Evolutionary conservation across 2,888 invertebrate species (phyloP).

Genomic region (Dusona sp.): DNA sequence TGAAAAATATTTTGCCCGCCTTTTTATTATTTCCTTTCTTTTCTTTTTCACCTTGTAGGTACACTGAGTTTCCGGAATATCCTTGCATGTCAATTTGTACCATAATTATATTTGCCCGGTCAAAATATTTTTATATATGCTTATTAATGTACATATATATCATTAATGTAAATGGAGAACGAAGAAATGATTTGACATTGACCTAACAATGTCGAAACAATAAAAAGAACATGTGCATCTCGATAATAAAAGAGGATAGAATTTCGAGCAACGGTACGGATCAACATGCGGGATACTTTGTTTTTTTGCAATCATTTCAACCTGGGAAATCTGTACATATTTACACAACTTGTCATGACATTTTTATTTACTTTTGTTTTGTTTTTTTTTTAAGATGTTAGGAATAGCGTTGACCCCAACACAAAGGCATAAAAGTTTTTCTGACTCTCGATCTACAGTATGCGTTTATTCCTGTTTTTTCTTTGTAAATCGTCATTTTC

Average conservation of each 20-base stretch:
- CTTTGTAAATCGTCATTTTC: not conserved
- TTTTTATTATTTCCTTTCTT: not conserved
- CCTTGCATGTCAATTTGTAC: constrained; percentile 17
- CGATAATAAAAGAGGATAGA: constrained; percentile 23
- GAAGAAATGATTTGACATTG: constrained; percentile 15
- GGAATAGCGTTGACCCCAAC: constrained; percentile 62
- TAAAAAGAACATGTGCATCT: constrained; percentile 8
- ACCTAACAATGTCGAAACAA: constrained; percentile 15
- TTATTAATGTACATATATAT: not conserved
- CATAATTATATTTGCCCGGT: not conserved
- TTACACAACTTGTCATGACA: constrained; percentile 72
- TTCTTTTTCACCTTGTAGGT: not conserved
- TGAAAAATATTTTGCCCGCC: not conserved
- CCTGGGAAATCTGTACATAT: constrained; percentile 72
- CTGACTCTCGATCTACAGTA: constrained; percentile 46
- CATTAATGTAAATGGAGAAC: constrained; percentile 6
- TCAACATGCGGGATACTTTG: constrained; percentile 46
- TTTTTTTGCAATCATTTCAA: constrained; percentile 51
- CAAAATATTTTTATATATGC: constrained; percentile 12
- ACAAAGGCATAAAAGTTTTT: constrained; percentile 60
- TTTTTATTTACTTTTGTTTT: constrained; percentile 48
- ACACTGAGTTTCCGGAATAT: not conserved
- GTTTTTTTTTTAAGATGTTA: constrained; percentile 47
- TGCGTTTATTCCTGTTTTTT: constrained; percentile 22
- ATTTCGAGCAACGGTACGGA: constrained; percentile 54